A percentile compares a stretch with the other conserved stretches of the same genome.
These are phyloP conservation scores for Peromyscus attwateri DNA, from an alignment of 2,797 vertebrate genomes.

Conservation along the genomic window DNA sequence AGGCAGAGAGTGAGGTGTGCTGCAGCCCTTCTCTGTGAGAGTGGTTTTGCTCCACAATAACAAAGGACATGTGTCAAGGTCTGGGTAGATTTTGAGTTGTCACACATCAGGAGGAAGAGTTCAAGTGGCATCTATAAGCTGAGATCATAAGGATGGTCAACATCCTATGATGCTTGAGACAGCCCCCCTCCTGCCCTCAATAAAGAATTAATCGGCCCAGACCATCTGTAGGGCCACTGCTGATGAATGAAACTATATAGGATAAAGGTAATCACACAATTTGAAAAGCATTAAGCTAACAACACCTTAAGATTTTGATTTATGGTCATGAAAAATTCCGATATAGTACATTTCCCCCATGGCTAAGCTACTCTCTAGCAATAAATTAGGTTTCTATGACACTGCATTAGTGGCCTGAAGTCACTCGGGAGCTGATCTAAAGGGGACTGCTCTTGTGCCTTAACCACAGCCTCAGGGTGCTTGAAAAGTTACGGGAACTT, in stretches of 20 bases:
- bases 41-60: neutral
- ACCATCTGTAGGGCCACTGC: neutral
- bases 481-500: slow-evolving; percentile 72
- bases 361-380: slow-evolving; percentile 68
- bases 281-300: slow-evolving; percentile 41
- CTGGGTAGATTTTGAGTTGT: neutral
- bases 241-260: neutral
- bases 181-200: neutral
- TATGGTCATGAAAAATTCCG: slow-evolving; percentile 67
- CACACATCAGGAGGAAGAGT: rapidly evolving
- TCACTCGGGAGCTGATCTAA: slow-evolving; percentile 63
- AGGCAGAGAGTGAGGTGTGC: neutral
- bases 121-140: neutral
- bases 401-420: slow-evolving; percentile 69
- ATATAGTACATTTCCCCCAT: slow-evolving; percentile 66
- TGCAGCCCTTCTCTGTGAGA: neutral
- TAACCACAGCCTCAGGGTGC: slow-evolving; percentile 55
- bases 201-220: neutral
- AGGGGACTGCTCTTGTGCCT: slow-evolving; percentile 29
- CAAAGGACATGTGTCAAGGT: neutral
- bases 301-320: slow-evolving; percentile 67
- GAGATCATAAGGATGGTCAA: neutral
- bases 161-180: neutral
- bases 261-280: slow-evolving; percentile 1
- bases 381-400: slow-evolving; percentile 74